Evolutionary conservation across 2,113 vertebrate genomes (phyloP).

Genomic region (Perca schrenkii): DNA sequence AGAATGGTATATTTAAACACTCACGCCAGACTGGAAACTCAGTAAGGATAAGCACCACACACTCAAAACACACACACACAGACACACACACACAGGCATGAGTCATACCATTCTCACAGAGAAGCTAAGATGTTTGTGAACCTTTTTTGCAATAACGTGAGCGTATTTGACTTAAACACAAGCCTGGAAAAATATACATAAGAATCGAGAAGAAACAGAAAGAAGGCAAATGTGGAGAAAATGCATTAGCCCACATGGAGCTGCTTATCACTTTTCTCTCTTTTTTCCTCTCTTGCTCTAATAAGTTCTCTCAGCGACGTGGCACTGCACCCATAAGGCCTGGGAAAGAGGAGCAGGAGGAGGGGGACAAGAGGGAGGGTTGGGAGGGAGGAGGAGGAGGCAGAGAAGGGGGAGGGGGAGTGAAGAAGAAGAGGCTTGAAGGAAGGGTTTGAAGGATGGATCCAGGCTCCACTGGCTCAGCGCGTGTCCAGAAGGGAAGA

Average conservation of each 20-base stretch:
- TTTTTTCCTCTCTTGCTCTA: conserved; percentile 47
- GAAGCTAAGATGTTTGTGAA: background rate
- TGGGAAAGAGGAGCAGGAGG: conserved; percentile 63
- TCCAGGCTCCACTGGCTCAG: conserved; percentile 59
- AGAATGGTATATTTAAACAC: conserved; percentile 44
- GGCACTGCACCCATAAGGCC: conserved; percentile 76
- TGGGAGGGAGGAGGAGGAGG: conserved; percentile 38
- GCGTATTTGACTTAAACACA: background rate
- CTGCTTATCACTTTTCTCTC: conserved; percentile 51
- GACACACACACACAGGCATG: conserved; percentile 5
- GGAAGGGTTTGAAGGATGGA: conserved; percentile 68
- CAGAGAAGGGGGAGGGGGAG: conserved; percentile 9
- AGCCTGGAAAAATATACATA: conserved; percentile 16
- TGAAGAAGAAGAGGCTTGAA: conserved; percentile 23
- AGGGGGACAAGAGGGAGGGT: conserved; percentile 53
- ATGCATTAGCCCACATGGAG: conserved; percentile 64
- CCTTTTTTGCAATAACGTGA: conserved; percentile 4
- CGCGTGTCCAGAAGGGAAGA: conserved; percentile 69
- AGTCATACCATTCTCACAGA: conserved; percentile 26
- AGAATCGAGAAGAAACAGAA: background rate
- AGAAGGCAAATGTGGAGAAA: conserved; percentile 25
- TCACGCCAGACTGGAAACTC: conserved; percentile 38
- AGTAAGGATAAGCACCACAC: background rate
- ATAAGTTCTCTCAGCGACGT: conserved; percentile 77
- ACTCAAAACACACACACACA: background rate